Evolutionary conservation across 2,797 vertebrate species (phyloP).

Genomic region (Streptopelia turtur): DNA sequence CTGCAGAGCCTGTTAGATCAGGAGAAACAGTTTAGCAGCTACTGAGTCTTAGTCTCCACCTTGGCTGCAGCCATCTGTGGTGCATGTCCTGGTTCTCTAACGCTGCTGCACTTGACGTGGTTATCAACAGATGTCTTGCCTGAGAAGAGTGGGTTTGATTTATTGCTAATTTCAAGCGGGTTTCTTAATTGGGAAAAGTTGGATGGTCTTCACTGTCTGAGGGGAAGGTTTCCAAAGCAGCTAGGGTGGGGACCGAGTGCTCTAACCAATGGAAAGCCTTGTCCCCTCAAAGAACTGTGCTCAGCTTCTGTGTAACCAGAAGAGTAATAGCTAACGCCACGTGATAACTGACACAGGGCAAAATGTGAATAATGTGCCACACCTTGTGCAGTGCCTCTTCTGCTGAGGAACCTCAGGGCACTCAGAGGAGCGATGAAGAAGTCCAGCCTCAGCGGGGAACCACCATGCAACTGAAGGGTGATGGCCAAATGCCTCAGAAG

Average conservation of each 20-base stretch:
- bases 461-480: neutral
- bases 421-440: neutral
- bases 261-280: conserved; percentile 14
- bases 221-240: neutral
- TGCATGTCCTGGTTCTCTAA: conserved; percentile 8
- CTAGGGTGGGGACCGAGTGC: neutral
- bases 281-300: conserved; percentile 11
- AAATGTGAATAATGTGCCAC: neutral
- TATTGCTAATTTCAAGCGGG: conserved; percentile 31
- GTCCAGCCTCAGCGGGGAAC: neutral
- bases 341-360: neutral
- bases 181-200: conserved; percentile 53
- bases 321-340: neutral
- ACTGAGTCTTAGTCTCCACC: neutral
- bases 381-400: neutral
- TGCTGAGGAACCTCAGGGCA: neutral
- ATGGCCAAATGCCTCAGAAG: neutral
- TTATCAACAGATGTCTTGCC: conserved; percentile 71
- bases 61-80: conserved; percentile 21
- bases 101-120: neutral
- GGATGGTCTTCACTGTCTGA: neutral
- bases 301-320: neutral
- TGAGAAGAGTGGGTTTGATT: conserved; percentile 54
- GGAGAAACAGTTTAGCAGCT: conserved; percentile 6
- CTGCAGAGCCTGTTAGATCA: neutral